Base-by-base conservation (phyloP, 2,888 invertebrate genomes). In the Gibbula magus region DNA sequence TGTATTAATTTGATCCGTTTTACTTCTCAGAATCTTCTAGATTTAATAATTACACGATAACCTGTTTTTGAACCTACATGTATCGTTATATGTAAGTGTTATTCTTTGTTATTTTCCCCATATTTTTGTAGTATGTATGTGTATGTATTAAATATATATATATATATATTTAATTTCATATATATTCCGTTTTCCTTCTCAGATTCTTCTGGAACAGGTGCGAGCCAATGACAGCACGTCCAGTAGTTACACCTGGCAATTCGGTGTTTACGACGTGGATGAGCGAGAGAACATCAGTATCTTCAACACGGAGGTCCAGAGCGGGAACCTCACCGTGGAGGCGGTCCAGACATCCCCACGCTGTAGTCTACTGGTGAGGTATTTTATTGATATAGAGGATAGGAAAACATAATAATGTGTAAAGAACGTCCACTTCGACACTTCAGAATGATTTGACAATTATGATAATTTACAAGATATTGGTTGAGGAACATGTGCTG, bases 221-320 rank as follows among this genome's bases (percentile, higher is more conserved):
- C 25, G 25, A 25, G 22, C 22, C 5, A 61, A 61, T 29, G 61
- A 61, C 61, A 61, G 61, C n/a, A 10, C 13, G 45, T 5, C 25
- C 2, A 61, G 29, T 3, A 29, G 13, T 3, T 61, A 73, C 67
- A 80, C 45, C 70, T 53, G 22, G 51, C 35, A 25, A 10, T 51
- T 77, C 7, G 80, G 80, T 0, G 80, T 22, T 18, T 80, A 76
- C 45, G 80, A 80, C 32, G 67, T 70, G 16, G 80, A 80, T 54
- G 16, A 22, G 0, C 22, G 22, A 8, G 77, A 80, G 29, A 54
- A 45, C 25, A 52, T 80, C 39, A 77, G 13, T 3, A 7, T 73
- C 39, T 67, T 56, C 25, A 10, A 67, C 18, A 25, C 52, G 13
- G 13, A 35, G 16, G 54, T 56, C 1, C 22, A 10, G 1, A 80